Evolutionary conservation across 1,140 invertebrate species (phyloP).

Genomic region (Drosophila pallidifrons): DNA sequence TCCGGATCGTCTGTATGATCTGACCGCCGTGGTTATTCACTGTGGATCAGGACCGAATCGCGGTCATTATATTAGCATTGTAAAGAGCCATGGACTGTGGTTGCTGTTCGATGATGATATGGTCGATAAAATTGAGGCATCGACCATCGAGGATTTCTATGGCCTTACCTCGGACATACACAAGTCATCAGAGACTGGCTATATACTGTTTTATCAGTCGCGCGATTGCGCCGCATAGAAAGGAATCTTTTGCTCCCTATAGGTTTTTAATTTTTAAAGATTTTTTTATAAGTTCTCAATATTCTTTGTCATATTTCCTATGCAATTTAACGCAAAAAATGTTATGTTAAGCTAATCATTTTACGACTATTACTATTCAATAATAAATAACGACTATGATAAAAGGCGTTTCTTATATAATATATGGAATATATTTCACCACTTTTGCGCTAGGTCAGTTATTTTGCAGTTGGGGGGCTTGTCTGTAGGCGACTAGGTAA

Average conservation of each 20-base stretch:
- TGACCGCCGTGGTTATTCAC: conserved; percentile 99
- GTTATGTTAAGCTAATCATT: conserved; percentile 31
- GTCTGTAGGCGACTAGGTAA: neutral
- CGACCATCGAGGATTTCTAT: conserved; percentile 99
- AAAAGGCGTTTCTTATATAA: neutral
- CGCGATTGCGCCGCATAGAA: conserved; percentile 88
- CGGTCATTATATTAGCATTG: conserved; percentile 99
- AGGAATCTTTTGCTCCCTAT: neutral
- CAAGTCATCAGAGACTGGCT: conserved; percentile 99
- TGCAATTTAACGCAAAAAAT: conserved; percentile 13
- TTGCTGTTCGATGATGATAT: conserved; percentile 99
- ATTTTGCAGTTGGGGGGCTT: conserved; percentile 18
- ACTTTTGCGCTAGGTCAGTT: conserved; percentile 40
- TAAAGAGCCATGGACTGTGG: conserved; percentile 99
- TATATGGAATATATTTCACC: no score
- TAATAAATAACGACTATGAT: conserved; percentile 19
- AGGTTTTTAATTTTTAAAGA: conserved; percentile 20
- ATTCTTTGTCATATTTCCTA: conserved; percentile 3
- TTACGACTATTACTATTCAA: conserved; percentile 31
- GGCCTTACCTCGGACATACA: conserved; percentile 99
- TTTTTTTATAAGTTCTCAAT: neutral
- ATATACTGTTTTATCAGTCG: conserved; percentile 99
- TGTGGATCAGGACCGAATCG: conserved; percentile 99
- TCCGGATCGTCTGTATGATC: conserved; percentile 98
- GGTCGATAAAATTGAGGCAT: conserved; percentile 99